Conservation (phyloP, 2,797 vertebrate genomes). For the Cygnus olor region DNA sequence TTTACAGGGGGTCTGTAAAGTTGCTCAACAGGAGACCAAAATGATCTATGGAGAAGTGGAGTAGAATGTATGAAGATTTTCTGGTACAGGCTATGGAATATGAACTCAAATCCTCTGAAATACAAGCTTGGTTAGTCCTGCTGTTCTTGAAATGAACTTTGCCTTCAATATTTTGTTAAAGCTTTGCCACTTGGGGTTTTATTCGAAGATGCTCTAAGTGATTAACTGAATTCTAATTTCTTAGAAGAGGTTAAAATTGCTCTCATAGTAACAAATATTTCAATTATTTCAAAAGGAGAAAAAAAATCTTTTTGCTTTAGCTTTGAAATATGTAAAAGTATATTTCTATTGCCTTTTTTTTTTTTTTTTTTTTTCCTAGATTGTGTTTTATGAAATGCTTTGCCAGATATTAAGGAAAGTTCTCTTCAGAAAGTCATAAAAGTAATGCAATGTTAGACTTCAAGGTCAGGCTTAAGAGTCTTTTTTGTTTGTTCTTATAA, state of each 20-base stretch:
- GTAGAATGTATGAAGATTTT: neutral
- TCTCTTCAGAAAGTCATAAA: neutral
- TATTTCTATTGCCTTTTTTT: neutral
- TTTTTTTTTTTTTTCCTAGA: neutral
- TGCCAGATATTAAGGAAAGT: neutral
- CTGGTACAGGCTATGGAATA: accelerated
- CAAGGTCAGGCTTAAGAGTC: neutral
- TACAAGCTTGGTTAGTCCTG: neutral
- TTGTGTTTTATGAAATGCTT: neutral
- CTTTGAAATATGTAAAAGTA: neutral
- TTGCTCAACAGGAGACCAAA: neutral
- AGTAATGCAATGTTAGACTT: neutral
- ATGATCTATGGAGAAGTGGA: accelerated
- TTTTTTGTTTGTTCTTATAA: neutral
- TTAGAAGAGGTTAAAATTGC: neutral
- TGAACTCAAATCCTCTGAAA: neutral
- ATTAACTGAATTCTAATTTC: neutral
- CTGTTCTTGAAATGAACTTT: neutral
- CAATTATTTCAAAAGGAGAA: neutral
- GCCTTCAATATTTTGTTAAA: neutral
- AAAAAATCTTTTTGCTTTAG: neutral
- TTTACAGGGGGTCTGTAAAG: no score
- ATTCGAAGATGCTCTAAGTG: neutral
- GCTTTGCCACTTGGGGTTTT: neutral
- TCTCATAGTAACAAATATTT: neutral